Percentiles rank a stretch among this genome's conserved stretches.
phyloP scores from a whole-genome alignment of 2,888 invertebrate genomes.

The Scaptomyza reducta region DNA sequence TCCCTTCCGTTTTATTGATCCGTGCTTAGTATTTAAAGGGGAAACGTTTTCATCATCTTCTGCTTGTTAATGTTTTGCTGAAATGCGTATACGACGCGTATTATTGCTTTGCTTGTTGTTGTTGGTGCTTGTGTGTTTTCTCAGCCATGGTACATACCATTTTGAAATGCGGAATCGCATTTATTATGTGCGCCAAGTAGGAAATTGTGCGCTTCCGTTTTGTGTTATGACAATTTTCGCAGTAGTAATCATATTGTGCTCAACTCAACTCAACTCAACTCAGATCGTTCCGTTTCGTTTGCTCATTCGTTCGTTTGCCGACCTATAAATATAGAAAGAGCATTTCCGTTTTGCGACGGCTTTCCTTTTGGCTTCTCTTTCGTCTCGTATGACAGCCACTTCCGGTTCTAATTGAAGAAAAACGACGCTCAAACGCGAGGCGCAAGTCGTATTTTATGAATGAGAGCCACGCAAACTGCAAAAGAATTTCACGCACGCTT shows the following conservation, averaged over 20 bases:
- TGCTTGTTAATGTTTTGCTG: slow-evolving; percentile 10
- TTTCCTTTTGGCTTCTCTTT: slow-evolving; percentile 15
- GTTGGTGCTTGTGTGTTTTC: slow-evolving; percentile 15
- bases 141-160: slow-evolving; percentile 34
- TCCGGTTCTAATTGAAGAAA: slow-evolving; percentile 72
- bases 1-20: not conserved
- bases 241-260: slow-evolving; percentile 38
- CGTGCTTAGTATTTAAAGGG: not conserved
- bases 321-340: slow-evolving; percentile 57
- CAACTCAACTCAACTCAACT: not conserved
- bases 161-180: slow-evolving; percentile 63
- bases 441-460: slow-evolving; percentile 61
- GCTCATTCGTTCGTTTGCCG: slow-evolving; percentile 7
- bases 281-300: slow-evolving; percentile 1
- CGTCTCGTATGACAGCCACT: slow-evolving; percentile 63
- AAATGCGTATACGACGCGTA: slow-evolving; percentile 58
- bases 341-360: slow-evolving; percentile 68
- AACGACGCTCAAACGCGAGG: slow-evolving; percentile 21
- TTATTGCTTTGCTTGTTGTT: slow-evolving; percentile 17
- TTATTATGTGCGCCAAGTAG: slow-evolving; percentile 76
- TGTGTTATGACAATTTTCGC: slow-evolving; percentile 71
- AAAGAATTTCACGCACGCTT: slow-evolving; percentile 74
- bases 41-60: not conserved
- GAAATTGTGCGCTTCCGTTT: slow-evolving; percentile 79
- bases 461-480: slow-evolving; percentile 52